Evolutionary conservation across 2,113 vertebrate genomes (phyloP).

Genomic region (Rattus norvegicus): DNA sequence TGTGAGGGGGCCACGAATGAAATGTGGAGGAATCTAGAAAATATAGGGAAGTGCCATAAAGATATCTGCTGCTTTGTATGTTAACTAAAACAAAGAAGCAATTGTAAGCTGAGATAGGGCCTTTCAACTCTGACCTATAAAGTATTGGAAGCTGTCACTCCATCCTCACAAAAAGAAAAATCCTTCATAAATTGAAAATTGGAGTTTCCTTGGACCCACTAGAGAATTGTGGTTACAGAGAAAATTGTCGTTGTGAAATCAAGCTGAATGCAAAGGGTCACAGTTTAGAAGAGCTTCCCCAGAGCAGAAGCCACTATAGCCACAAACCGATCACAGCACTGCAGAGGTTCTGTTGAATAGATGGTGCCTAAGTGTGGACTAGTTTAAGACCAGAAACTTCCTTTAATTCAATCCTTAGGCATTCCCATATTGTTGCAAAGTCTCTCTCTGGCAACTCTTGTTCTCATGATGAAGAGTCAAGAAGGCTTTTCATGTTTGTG

Average conservation of each 20-base stretch:
- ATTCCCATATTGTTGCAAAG: neutral
- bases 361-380: neutral
- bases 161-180: neutral
- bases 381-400: neutral
- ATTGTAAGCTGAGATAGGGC: no score
- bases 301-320: neutral
- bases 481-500: neutral
- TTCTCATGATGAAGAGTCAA: constrained; percentile 13
- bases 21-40: neutral
- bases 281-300: neutral
- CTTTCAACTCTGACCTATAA: neutral
- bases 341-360: neutral
- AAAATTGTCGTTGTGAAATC: neutral
- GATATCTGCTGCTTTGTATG: neutral
- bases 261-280: neutral
- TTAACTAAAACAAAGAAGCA: neutral
- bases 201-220: neutral
- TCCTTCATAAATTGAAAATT: neutral
- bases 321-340: neutral
- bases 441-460: neutral
- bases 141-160: neutral
- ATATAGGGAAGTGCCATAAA: neutral
- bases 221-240: neutral
- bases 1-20: no score
- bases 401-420: neutral